Percentiles rank a stretch among this genome's conserved stretches.
These are phyloP conservation scores for Collichthys lucidus DNA, from an alignment of 2,113 vertebrate genomes.

Conservation along the genomic window DNA sequence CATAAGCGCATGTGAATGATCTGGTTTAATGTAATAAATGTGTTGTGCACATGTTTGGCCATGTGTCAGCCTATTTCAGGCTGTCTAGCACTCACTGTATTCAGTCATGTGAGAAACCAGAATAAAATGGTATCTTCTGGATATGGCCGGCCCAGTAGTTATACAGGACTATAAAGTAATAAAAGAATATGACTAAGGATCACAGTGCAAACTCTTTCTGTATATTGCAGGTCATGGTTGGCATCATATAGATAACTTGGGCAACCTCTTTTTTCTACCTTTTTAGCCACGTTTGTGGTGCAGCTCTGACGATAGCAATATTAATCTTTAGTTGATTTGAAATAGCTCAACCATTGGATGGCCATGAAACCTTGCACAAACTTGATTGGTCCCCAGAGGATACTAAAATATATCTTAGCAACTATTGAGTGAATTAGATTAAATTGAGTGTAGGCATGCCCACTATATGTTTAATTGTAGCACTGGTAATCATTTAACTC, in stretches of 20 bases:
- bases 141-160: neutral
- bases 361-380: neutral
- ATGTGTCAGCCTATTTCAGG: neutral
- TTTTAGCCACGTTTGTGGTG: too few relatives aligned
- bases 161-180: neutral
- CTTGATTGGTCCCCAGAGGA: neutral
- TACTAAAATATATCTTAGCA: neutral
- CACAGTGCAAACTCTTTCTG: neutral
- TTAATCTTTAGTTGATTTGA: neutral
- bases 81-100: neutral
- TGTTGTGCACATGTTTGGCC: neutral
- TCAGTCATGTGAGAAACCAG: neutral
- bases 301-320: too few relatives aligned
- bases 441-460: neutral
- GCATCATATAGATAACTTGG: neutral
- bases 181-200: neutral
- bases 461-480: neutral
- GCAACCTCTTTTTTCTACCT: too few relatives aligned
- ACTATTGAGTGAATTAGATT: neutral
- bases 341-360: neutral
- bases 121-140: neutral
- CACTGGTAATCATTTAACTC: too few relatives aligned
- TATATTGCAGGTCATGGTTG: neutral
- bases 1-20: neutral
- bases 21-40: neutral